These are phyloP conservation scores for Boloria selene DNA, from an alignment of 2,888 invertebrate genomes.

Conservation along the genomic window DNA sequence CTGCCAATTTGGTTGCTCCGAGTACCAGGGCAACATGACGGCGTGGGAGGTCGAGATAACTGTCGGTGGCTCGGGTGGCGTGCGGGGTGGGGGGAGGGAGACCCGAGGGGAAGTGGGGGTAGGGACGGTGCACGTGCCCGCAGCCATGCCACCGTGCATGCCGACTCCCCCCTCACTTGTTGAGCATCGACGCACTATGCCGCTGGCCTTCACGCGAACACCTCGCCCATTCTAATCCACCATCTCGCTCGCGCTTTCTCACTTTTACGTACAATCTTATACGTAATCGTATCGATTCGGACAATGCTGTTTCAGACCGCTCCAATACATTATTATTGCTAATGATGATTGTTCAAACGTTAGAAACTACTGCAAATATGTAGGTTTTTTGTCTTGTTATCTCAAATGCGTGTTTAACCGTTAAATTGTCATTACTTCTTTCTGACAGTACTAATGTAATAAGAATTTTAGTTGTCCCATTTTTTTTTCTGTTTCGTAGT, in stretches of 20 bases:
- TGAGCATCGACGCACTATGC: slow-evolving; percentile 57
- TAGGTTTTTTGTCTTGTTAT: background rate
- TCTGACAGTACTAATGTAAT: background rate
- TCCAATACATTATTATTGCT: slow-evolving; percentile 11
- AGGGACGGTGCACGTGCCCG: slow-evolving; percentile 59
- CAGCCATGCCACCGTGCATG: slow-evolving; percentile 69
- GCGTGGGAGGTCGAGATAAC: slow-evolving; percentile 56
- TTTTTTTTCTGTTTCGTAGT: no score
- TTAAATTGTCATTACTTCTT: background rate
- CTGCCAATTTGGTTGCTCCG: slow-evolving; percentile 72
- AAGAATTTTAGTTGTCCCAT: no score
- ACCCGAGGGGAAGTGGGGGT: slow-evolving; percentile 43
- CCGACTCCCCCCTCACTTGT: slow-evolving; percentile 66
- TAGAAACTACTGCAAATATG: background rate
- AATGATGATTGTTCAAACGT: slow-evolving; percentile 18
- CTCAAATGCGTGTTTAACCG: background rate
- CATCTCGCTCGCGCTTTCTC: slow-evolving; percentile 30
- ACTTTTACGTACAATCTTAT: slow-evolving; percentile 23
- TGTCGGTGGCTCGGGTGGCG: slow-evolving; percentile 49
- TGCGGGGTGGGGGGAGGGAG: slow-evolving; percentile 47
- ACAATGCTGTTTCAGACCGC: slow-evolving; percentile 9
- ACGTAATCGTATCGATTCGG: slow-evolving; percentile 21
- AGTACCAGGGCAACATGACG: slow-evolving; percentile 66
- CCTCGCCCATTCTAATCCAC: slow-evolving; percentile 30
- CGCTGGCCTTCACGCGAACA: slow-evolving; percentile 50